Evolutionary conservation across 2,113 vertebrate genomes (phyloP), one percentile per base, ranked within the genome.

Genomic region (Toxotes chatareus): DNA sequence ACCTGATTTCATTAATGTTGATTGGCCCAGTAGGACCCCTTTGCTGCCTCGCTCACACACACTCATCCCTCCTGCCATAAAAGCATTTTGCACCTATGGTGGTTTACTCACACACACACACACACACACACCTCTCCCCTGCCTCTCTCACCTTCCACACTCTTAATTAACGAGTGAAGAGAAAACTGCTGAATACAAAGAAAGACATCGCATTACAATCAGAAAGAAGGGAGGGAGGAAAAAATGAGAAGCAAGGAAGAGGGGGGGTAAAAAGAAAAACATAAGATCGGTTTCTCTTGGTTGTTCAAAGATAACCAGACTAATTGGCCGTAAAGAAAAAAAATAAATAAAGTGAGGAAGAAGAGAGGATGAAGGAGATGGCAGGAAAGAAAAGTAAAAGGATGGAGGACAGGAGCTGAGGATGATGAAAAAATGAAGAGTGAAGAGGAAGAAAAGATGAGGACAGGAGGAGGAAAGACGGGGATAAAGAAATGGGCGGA

Each of bases 151-250:
- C 92, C 92, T 93, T 93, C 90, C 88, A 88, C 92, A 73, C 90
- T 91, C 91, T 93, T 94, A 93, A 94, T 94, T 93, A 94, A 94
- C 87, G 89, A 90, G 84, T 91, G 83, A 88, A 60, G 83, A 79
- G 79, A 92, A 93, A 94, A 94, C 62, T 94, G 93, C 93, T 94
- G 93, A 94, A 93, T 84, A 84, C 88, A 87, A 89, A 91, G 85
- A 92, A 93, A 91, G 88, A 91, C 89, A 70, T 89, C 55, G 84
- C 82, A 81, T 90, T 92, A 89, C 88, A 87, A 93, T 91, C 85
- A 88, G 72, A 90, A 78, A 74, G 85, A 86, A 27, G 86, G 65
- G 84, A 10, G 68, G 49, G 74, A 44, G 36, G 23, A 59, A 53
- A n/a, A 59, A 32, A 67, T 3, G 60, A 46, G 49, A 10, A 75